Conservation (phyloP, 2,113 vertebrate genomes). For the Brachyhypopomus occidentalis region DNA sequence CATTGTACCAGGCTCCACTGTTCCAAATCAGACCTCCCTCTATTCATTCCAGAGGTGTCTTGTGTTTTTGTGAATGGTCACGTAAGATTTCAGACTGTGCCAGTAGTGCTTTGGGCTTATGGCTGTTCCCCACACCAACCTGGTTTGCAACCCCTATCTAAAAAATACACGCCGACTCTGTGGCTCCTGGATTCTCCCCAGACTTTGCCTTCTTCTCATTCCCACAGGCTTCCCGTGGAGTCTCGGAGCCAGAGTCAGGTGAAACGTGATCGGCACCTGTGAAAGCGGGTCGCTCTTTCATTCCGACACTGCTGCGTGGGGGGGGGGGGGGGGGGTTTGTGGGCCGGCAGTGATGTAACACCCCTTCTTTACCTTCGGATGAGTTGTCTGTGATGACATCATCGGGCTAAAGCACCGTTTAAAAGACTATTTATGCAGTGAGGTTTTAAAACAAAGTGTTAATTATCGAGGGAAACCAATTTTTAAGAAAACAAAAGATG, state of each 20-base stretch:
- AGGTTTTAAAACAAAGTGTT: background rate
- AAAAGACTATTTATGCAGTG: background rate
- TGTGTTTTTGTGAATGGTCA: slow-evolving; percentile 32
- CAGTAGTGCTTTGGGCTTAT: slow-evolving; percentile 12
- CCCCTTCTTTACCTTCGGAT: slow-evolving; percentile 11
- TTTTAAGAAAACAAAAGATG: background rate
- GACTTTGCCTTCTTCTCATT: slow-evolving; percentile 41
- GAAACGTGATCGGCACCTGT: slow-evolving; percentile 47
- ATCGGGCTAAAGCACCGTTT: slow-evolving; percentile 4
- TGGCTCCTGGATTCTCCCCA: background rate
- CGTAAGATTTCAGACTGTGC: slow-evolving; percentile 39
- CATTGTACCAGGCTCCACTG: slow-evolving; percentile 53
- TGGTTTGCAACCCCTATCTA: background rate
- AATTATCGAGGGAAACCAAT: too few relatives aligned
- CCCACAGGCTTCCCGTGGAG: slow-evolving; percentile 32
- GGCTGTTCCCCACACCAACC: slow-evolving; percentile 19
- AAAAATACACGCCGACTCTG: slow-evolving; percentile 9
- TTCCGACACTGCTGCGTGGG: background rate
- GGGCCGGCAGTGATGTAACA: slow-evolving; percentile 33
- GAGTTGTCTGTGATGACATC: slow-evolving; percentile 25
- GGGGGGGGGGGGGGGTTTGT: background rate
- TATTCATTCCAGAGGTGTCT: slow-evolving; percentile 42
- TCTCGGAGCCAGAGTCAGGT: slow-evolving; percentile 4
- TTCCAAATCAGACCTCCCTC: slow-evolving; percentile 51
- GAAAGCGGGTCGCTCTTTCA: slow-evolving; percentile 15